Percentiles rank a stretch among this genome's conserved stretches.
These are phyloP conservation scores for Hylaeus anthracinus DNA, from an alignment of 1,140 invertebrate genomes.

Conservation along the genomic window DNA sequence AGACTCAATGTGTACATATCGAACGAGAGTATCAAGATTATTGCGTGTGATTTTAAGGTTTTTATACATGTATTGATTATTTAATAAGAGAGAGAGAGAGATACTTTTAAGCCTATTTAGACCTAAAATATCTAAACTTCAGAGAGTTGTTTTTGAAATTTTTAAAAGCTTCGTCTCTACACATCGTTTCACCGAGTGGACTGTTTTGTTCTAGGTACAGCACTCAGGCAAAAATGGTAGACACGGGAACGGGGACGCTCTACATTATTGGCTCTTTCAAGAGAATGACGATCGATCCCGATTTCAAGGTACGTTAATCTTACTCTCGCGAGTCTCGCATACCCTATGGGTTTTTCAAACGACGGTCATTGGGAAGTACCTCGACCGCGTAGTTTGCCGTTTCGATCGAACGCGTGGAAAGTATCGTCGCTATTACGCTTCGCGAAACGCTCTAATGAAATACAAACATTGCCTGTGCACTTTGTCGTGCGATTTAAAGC, in stretches of 20 bases:
- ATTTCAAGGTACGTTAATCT: slow-evolving; percentile 84
- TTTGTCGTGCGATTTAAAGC: neutral
- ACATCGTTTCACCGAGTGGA: neutral
- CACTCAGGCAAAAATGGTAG: slow-evolving; percentile 89
- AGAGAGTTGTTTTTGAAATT: no score
- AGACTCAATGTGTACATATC: no score
- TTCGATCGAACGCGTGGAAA: neutral
- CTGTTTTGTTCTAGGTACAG: slow-evolving; percentile 82
- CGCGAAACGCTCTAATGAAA: neutral
- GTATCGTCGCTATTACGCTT: neutral
- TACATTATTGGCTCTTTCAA: slow-evolving; percentile 92
- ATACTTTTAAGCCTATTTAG: no score
- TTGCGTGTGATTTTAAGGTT: no score
- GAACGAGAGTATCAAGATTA: no score
- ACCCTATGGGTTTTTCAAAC: no score
- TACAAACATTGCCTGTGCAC: neutral
- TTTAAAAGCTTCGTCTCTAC: no score
- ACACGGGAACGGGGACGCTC: slow-evolving; percentile 87
- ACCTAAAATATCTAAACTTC: no score
- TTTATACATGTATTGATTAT: no score
- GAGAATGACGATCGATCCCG: slow-evolving; percentile 84
- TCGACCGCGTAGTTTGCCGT: neutral
- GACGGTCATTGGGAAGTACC: neutral
- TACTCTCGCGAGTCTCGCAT: no score
- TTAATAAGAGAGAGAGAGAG: no score